Base-by-base conservation (phyloP, 2,888 invertebrate genomes). In the Cheilosia soror region DNA sequence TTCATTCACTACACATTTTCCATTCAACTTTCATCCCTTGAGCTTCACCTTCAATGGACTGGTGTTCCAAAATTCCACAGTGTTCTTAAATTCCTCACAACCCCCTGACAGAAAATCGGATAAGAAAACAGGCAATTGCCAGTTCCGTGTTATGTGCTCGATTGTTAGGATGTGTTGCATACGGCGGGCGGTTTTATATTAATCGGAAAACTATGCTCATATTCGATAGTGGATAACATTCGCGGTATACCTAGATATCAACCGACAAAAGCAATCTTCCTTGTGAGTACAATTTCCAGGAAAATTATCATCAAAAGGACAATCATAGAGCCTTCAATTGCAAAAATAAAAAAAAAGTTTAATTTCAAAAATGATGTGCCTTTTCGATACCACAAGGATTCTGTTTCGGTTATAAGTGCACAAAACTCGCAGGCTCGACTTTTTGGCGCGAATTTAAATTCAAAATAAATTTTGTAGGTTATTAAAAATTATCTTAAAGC, bases 121-220 rank as follows among this genome's bases (percentile, higher is more conserved):
- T 85, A 81, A 85, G 85, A 85, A 80, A 76, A 85, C 66, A 81
- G 62, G 65, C 85, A 47, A 81, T 60, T 71, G 85, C 76, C 85
- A 85, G 85, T 85, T 80, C 80, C 85, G 85, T 85, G 85, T 85
- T 85, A 76, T 85, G 27, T 85, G 85, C 81, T 85, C 85, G 85
- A 80, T 80, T 76, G 66, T 85, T 57, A 85, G 81, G 85, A 81
- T 85, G 85, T 85, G 81, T 77, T 79, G 69, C 76, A 75, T 85
- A 63, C 76, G 81, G 76, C 81, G 80, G 76, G 80, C 81, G 66
- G 72, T 66, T 69, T 63, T 73, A 62, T 29, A 44, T 80, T 85
- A 76, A 76, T 76, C 84, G 84, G 80, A 49, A 80, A 76, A 72
- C 42, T 84, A 75, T 84, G 75, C 84, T 85, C 57, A 63, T 62